Percentiles rank a stretch among this genome's conserved stretches.
These are phyloP conservation scores for Drosophila subquinaria DNA, from an alignment of 2,888 invertebrate species.

Conservation along the genomic window DNA sequence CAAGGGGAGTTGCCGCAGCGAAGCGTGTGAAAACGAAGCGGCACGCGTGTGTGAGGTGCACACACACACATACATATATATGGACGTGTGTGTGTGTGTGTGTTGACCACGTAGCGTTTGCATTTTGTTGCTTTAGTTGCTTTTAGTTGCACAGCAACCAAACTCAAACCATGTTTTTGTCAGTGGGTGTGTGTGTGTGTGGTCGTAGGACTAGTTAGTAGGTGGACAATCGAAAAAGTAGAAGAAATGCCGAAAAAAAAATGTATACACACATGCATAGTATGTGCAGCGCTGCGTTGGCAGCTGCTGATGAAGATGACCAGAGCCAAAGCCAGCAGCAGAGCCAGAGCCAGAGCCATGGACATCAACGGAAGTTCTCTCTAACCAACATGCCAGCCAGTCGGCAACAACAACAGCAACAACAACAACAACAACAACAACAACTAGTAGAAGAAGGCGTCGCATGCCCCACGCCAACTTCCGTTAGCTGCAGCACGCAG, in stretches of 20 bases:
- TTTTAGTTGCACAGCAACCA: slow-evolving; percentile 46
- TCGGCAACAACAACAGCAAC: slow-evolving; percentile 33
- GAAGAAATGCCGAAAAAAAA: slow-evolving; percentile 52
- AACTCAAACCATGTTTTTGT: slow-evolving; percentile 37
- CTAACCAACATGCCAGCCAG: slow-evolving; percentile 72
- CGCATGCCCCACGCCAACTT: slow-evolving; percentile 62
- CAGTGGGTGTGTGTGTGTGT: slow-evolving; percentile 17
- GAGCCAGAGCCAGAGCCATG: slow-evolving; percentile 53
- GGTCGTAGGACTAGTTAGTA: slow-evolving; percentile 68
- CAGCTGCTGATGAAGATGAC: slow-evolving; percentile 82
- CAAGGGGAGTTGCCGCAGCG: slow-evolving; percentile 74
- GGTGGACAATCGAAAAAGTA: slow-evolving; percentile 70
- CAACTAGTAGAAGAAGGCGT: slow-evolving; percentile 58
- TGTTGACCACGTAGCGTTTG: slow-evolving; percentile 34
- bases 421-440: slow-evolving; percentile 34
- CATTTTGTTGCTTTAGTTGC: slow-evolving; percentile 47
- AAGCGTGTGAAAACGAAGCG: slow-evolving; percentile 70
- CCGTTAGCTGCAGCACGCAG: slow-evolving; percentile 74
- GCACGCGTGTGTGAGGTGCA: slow-evolving; percentile 7
- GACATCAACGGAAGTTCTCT: slow-evolving; percentile 75
- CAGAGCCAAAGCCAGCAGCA: slow-evolving; percentile 60
- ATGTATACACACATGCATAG: slow-evolving; percentile 12
- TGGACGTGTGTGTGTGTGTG: background rate
- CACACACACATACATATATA: background rate
- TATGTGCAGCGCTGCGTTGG: slow-evolving; percentile 41